Conservation (phyloP, 2,888 invertebrate species). For the Ditylenchus weischeri region DNA sequence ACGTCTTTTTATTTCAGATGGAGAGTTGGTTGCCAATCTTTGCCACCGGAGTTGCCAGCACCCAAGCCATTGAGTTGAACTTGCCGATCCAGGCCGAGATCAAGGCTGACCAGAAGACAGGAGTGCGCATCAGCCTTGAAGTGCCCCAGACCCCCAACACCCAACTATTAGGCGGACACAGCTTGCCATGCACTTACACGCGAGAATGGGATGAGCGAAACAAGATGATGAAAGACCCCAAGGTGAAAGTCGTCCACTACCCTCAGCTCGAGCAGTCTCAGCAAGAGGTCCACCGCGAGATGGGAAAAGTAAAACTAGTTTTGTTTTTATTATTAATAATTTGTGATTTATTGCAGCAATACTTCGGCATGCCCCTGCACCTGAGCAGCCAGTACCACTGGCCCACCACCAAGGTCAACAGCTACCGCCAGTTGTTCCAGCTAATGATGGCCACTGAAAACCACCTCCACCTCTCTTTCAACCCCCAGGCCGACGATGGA, state of each 20-base stretch:
- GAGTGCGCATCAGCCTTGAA: conserved; percentile 28
- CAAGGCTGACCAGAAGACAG: conserved; percentile 11
- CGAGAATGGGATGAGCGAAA: conserved; percentile 12
- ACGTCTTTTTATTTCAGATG: conserved; percentile 3
- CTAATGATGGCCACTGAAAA: conserved; percentile 41
- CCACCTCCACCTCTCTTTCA: conserved; percentile 36
- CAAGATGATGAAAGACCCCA: conserved; percentile 18
- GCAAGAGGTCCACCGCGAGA: conserved; percentile 21
- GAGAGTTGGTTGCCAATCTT: conserved; percentile 33
- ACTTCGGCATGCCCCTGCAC: conserved; percentile 28
- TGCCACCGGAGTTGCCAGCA: too few relatives aligned
- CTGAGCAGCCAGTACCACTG: conserved; percentile 37
- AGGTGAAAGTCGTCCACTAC: conserved; percentile 27
- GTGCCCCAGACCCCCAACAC: conserved; percentile 21
- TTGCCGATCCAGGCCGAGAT: too few relatives aligned
- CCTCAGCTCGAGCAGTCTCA: conserved; percentile 28
- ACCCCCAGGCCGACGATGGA: conserved; percentile 23
- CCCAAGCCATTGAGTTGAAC: too few relatives aligned
- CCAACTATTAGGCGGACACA: conserved; percentile 38
- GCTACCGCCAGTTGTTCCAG: conserved; percentile 18
- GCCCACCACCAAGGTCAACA: conserved; percentile 4
- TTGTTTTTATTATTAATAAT: too few relatives aligned
- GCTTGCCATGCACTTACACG: conserved; percentile 37
- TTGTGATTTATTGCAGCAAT: background rate
- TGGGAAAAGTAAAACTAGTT: background rate